Evolutionary conservation across 2,888 invertebrate species (phyloP).

Genomic region (Nomada hirtipes): DNA sequence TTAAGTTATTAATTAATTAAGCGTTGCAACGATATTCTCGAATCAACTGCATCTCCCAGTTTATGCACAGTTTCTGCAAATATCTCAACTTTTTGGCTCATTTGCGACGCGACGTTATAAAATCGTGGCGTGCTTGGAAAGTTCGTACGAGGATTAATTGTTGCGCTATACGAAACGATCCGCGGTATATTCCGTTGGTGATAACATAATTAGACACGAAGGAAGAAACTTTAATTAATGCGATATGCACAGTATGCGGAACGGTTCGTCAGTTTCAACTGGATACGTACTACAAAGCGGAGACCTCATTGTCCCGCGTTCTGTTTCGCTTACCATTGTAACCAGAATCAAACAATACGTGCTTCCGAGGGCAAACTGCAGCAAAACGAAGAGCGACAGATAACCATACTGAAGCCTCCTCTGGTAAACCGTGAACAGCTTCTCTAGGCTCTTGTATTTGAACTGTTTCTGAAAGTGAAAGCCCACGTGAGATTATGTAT

Average conservation of each 20-base stretch:
- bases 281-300: not conserved
- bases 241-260: not conserved
- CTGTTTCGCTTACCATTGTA: constrained; percentile 82
- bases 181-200: too few relatives aligned
- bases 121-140: too few relatives aligned
- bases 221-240: constrained; percentile 3
- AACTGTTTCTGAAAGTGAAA: constrained; percentile 89
- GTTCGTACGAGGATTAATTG: too few relatives aligned
- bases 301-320: constrained; percentile 30
- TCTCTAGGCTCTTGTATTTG: constrained; percentile 90
- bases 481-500: constrained; percentile 57
- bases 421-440: constrained; percentile 90
- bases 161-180: not conserved
- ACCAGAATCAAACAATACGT: constrained; percentile 87
- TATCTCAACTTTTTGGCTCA: too few relatives aligned
- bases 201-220: constrained; percentile 6
- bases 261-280: constrained; percentile 1
- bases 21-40: too few relatives aligned
- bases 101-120: too few relatives aligned
- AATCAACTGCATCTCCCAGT: too few relatives aligned
- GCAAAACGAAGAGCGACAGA: constrained; percentile 90
- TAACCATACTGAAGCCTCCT: constrained; percentile 92
- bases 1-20: too few relatives aligned
- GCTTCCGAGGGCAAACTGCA: constrained; percentile 88
- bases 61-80: too few relatives aligned